Evolutionary conservation across 2,113 vertebrate species (phyloP).

Genomic region (Cebidichthys violaceus): DNA sequence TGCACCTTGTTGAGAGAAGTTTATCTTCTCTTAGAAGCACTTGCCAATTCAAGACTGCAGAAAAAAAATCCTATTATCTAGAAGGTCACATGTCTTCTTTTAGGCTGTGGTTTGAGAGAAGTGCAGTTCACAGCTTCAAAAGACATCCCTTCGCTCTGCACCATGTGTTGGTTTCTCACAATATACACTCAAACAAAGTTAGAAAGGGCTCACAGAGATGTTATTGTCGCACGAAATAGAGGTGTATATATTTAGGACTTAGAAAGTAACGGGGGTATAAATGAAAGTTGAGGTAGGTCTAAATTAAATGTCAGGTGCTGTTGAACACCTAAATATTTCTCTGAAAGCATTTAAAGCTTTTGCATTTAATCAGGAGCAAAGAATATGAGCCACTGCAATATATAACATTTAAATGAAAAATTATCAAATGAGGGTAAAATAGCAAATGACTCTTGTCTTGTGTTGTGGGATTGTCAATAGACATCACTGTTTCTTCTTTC

Average conservation of each 20-base stretch:
- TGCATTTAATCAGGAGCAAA: neutral
- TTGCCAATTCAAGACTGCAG: slow-evolving; percentile 51
- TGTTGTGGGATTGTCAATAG: neutral
- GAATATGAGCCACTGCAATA: neutral
- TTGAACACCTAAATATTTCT: neutral
- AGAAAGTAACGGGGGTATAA: neutral
- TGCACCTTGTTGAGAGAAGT: slow-evolving; percentile 19
- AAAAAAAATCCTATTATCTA: slow-evolving; percentile 65
- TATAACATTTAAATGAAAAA: neutral
- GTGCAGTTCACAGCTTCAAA: slow-evolving; percentile 71
- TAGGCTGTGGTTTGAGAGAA: slow-evolving; percentile 72
- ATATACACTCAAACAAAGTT: slow-evolving; percentile 34
- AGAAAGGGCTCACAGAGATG: slow-evolving; percentile 33
- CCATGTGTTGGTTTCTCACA: slow-evolving; percentile 61
- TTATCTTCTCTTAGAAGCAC: slow-evolving; percentile 32
- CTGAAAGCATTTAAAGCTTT: neutral
- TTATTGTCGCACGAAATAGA: neutral
- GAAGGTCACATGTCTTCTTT: slow-evolving; percentile 73
- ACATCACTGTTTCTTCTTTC: neutral
- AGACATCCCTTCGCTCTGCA: slow-evolving; percentile 51
- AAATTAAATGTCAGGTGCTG: neutral
- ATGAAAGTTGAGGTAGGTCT: neutral
- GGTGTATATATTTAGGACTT: neutral
- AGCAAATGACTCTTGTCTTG: neutral
- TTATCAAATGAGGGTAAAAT: neutral